Evolutionary conservation across 1,140 invertebrate genomes (phyloP).

Genomic region (Dinothrombium tinctorium): DNA sequence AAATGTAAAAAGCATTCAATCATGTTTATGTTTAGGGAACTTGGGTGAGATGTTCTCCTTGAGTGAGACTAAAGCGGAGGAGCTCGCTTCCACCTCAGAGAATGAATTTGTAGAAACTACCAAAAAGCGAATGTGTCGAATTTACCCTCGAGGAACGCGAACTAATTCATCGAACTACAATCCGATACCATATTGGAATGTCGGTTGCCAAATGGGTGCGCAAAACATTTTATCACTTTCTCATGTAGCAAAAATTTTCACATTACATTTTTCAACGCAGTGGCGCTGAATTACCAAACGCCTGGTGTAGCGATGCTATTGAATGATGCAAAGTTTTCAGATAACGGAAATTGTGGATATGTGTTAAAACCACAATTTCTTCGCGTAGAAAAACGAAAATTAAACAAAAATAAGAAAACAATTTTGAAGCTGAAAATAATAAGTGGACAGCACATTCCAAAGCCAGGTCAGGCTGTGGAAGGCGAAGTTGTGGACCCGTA

Average conservation of each 20-base stretch:
- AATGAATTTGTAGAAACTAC: conserved; percentile 24
- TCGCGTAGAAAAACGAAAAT: conserved; percentile 12
- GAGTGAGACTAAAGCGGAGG: conserved; percentile 26
- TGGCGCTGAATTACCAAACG: conserved; percentile 33
- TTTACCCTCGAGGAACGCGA: conserved; percentile 31
- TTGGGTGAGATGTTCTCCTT: conserved; percentile 29
- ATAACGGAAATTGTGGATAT: conserved; percentile 40
- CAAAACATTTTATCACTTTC: too few relatives aligned
- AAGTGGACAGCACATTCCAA: neutral
- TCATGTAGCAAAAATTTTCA: too few relatives aligned
- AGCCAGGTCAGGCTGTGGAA: neutral
- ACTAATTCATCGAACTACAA: conserved; percentile 33
- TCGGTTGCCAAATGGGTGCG: conserved; percentile 30
- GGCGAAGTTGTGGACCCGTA: neutral
- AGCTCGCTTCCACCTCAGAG: conserved; percentile 20
- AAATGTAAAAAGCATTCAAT: neutral
- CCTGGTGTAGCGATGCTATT: conserved; percentile 28
- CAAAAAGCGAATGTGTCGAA: conserved; percentile 24
- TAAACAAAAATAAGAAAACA: neutral
- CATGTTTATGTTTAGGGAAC: conserved; percentile 19
- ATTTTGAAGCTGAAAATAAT: neutral
- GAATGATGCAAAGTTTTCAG: conserved; percentile 31
- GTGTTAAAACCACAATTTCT: conserved; percentile 29
- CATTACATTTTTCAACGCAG: conserved; percentile 13
- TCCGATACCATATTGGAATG: conserved; percentile 30